Conservation (phyloP, 2,888 invertebrate genomes). For the Oscheius sp. region DNA sequence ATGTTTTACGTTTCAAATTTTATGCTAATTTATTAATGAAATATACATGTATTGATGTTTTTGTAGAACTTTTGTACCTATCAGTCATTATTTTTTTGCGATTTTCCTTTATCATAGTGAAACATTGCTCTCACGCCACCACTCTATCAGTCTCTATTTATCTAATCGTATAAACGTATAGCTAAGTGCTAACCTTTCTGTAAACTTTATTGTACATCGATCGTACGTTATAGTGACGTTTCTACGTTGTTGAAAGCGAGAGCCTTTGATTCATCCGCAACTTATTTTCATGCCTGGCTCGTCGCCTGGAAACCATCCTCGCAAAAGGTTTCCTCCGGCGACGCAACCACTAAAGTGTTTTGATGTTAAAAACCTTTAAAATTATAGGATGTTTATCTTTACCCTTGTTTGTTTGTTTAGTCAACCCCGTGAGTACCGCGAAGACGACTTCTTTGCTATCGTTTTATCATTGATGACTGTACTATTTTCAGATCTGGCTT, state of each 20-base stretch:
- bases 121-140: slow-evolving; percentile 9
- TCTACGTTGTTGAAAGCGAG: not conserved
- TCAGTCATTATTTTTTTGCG: not conserved
- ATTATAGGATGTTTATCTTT: not conserved
- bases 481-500: slow-evolving; percentile 18
- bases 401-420: slow-evolving; percentile 1
- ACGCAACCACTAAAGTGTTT: not conserved
- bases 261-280: not conserved
- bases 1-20: too few species aligned
- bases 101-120: not conserved
- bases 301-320: not conserved
- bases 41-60: too few species aligned
- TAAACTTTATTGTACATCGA: not conserved
- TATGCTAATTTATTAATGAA: slow-evolving; percentile 23
- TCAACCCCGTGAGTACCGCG: not conserved
- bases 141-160: not conserved
- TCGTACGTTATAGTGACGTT: not conserved
- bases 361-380: too few species aligned
- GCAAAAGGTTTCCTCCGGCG: not conserved
- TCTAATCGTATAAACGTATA: not conserved
- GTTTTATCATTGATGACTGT: not conserved
- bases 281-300: not conserved
- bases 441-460: not conserved
- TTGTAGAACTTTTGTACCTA: not conserved
- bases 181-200: not conserved